Evolutionary conservation across 2,113 vertebrate species (phyloP).

Genomic region (Gorsachius goisagi): DNA sequence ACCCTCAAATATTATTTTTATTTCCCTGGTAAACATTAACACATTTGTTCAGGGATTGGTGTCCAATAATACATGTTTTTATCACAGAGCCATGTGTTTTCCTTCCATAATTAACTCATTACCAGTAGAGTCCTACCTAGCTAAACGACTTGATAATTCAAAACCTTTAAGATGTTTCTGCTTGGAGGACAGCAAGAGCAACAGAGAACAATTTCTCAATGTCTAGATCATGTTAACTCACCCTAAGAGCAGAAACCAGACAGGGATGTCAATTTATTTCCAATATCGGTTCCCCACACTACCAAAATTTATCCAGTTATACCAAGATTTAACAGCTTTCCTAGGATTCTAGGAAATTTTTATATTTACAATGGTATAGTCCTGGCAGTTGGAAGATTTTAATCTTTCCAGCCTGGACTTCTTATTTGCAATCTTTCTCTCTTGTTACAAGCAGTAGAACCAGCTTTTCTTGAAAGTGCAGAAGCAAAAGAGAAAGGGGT

Average conservation of each 20-base stretch:
- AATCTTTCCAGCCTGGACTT: background rate
- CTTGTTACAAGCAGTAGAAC: background rate
- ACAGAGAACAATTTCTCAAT: background rate
- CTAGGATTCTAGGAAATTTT: background rate
- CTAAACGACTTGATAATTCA: background rate
- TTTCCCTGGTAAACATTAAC: background rate
- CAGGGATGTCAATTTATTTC: background rate
- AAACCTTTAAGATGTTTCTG: background rate
- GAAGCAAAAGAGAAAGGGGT: background rate
- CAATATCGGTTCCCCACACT: background rate
- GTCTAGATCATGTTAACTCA: background rate
- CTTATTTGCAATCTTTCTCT: background rate
- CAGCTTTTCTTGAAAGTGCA: background rate
- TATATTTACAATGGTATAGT: background rate
- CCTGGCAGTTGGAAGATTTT: background rate
- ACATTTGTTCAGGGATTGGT: background rate
- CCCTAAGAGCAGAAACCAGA: background rate
- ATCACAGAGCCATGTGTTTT: background rate
- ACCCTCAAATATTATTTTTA: background rate
- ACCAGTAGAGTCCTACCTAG: no score
- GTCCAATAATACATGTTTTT: background rate
- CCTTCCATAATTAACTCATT: background rate
- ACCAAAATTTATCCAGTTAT: background rate
- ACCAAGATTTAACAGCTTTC: background rate
- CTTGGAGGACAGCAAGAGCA: background rate